Conservation (phyloP, 2,888 invertebrate species). For the Epinotia nisella region DNA sequence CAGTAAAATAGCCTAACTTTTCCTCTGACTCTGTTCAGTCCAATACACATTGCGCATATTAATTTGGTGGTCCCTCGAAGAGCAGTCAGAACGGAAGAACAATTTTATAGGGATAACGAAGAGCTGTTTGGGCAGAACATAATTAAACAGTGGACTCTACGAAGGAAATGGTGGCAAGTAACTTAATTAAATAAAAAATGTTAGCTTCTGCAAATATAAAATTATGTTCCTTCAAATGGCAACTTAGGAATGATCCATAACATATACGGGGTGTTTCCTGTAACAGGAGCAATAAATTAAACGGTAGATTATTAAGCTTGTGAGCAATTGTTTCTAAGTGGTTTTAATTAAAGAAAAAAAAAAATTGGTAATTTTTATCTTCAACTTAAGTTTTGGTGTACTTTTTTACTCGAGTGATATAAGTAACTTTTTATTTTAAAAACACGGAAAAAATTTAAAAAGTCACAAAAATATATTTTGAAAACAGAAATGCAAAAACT, state of each 20-base stretch:
- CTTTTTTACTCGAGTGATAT: no score
- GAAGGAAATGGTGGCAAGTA: neutral
- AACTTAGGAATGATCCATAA: neutral
- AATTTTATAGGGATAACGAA: constrained; percentile 10
- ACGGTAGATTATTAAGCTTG: no score
- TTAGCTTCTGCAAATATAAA: neutral
- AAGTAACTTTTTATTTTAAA: no score
- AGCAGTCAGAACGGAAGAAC: constrained; percentile 56
- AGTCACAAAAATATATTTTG: no score
- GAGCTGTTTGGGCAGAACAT: neutral
- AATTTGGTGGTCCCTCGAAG: constrained; percentile 60
- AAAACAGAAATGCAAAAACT: no score
- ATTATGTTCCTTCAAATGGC: neutral
- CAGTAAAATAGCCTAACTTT: constrained; percentile 77
- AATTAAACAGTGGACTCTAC: neutral
- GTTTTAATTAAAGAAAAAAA: no score
- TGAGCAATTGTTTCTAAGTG: no score
- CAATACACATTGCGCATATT: constrained; percentile 80
- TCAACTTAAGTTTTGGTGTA: no score
- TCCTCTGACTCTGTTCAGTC: constrained; percentile 69
- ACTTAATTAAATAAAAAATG: neutral
- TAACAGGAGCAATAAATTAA: no score
- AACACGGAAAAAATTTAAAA: no score
- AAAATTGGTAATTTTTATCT: no score
- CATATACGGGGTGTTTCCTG: no score